phyloP scores from a whole-genome alignment of 2,888 invertebrate genomes.

The Macrophya alboannulata region DNA sequence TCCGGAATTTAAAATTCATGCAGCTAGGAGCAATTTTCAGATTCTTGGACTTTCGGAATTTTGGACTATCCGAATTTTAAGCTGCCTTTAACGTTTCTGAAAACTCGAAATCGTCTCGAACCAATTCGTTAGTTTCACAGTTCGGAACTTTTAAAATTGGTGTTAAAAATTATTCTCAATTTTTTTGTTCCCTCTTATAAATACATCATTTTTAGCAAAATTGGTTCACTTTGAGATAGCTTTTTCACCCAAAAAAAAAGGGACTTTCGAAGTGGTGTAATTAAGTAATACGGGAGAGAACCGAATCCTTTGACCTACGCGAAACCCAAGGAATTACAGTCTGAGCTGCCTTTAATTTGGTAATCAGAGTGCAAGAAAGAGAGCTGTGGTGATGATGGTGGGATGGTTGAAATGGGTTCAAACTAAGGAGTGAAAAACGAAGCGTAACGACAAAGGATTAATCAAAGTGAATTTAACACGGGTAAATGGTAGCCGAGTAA shows the following conservation, averaged over 20 bases:
- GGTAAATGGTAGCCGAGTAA: conserved; percentile 17
- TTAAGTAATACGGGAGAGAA: background rate
- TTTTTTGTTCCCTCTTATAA: too few relatives aligned
- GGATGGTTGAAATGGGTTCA: background rate
- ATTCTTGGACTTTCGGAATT: too few relatives aligned
- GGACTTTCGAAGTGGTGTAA: background rate
- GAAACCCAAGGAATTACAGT: background rate
- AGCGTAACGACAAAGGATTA: conserved; percentile 34
- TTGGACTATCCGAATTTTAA: too few relatives aligned
- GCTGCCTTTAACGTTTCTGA: too few relatives aligned
- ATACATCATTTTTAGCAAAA: background rate
- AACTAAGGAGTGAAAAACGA: conserved; percentile 38
- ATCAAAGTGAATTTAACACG: conserved; percentile 40
- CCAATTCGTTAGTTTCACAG: too few relatives aligned
- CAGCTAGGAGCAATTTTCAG: too few relatives aligned
- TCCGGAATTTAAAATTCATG: too few relatives aligned
- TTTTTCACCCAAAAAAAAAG: background rate
- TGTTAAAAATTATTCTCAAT: too few relatives aligned
- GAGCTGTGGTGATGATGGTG: background rate
- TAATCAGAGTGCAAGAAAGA: background rate
- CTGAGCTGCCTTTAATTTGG: background rate
- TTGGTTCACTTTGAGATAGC: background rate
- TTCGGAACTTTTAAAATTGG: too few relatives aligned
- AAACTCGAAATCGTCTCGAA: too few relatives aligned
- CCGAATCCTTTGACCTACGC: background rate